These are phyloP conservation scores for Ambastaia sidthimunki DNA, from an alignment of 2,797 vertebrate genomes.

Conservation along the genomic window DNA sequence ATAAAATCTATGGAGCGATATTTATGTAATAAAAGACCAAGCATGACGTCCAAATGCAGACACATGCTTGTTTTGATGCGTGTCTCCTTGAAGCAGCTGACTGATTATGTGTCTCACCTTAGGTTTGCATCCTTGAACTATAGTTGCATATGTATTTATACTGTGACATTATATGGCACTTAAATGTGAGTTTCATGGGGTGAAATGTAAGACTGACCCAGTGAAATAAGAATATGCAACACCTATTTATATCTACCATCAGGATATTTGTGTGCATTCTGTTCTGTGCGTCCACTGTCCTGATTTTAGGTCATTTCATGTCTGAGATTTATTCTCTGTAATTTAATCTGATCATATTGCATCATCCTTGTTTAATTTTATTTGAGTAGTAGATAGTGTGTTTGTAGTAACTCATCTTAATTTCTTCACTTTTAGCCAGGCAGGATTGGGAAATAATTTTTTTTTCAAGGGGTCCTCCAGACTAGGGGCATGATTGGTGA, in stretches of 20 bases:
- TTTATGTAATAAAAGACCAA: background rate
- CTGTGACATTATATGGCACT: background rate
- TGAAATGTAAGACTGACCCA: no score
- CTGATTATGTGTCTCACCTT: constrained; percentile 37
- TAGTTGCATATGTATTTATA: constrained; percentile 1
- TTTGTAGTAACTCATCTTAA: background rate
- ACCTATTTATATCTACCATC: background rate
- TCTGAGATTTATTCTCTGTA: background rate
- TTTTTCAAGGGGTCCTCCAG: constrained; percentile 2
- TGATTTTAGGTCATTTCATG: constrained; percentile 12
- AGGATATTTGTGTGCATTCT: background rate
- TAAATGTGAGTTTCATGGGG: background rate
- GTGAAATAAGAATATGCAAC: background rate
- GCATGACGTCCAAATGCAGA: constrained; percentile 2
- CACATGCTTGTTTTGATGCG: constrained; percentile 3
- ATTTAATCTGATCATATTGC: constrained; percentile 1
- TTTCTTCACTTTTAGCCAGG: constrained; percentile 22
- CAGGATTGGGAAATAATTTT: constrained; percentile 3
- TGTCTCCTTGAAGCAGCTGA: constrained; percentile 39
- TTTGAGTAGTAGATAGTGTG: background rate
- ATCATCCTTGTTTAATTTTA: background rate
- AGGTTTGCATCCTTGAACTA: background rate
- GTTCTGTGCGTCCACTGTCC: background rate
- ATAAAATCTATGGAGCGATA: background rate
- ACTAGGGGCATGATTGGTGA: constrained; percentile 12